Base-by-base conservation (phyloP, 1,140 invertebrate genomes). In the Homarus americanus region DNA sequence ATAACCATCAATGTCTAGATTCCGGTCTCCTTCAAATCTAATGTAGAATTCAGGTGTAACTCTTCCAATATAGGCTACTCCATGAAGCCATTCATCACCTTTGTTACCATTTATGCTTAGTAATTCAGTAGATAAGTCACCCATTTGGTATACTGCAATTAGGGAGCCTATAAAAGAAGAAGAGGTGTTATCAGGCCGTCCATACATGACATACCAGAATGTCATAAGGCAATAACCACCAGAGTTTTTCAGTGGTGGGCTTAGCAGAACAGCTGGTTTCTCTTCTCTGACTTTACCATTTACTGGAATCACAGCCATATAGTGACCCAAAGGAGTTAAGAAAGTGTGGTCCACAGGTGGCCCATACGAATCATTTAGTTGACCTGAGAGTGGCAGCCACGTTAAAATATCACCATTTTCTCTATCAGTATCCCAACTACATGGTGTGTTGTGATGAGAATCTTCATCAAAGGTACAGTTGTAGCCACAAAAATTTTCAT, bases 401-500 rank as follows among this genome's bases (percentile, higher is more conserved):
- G 40, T 1, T 28, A 69, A 40, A 17, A 80, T 58, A 15, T 32
- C 53, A 32, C 40, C n/a, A 17, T 49, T 72, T 44, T 28, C 28
- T 12, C 12, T 49, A 10, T 36, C 34, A 66, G 34, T 91, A 20
- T 34, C 80, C 89, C 89, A 91, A 9, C 34, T 24, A 44, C 89
- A 91, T 36, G 79, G 53, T 53, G 75, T 49, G 17, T 85, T 36
- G 49, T 63, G 49, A 40, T 24, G 1, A n/a, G 36, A 32, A 49
- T 82, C 28, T 32, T 83, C 79, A 49, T 85, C 89, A 86, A 91
- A 91, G 24, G 89, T 91, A 58, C 89, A 91, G 40, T 91, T 91
- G 76, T 91, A 91, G 32, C 89, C 89, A 86, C 89, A 91, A 2
- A 85, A 69, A n/a, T 53, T 32, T 63, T 91, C 89, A 91, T 91